phyloP scores from a whole-genome alignment of 1,140 invertebrate species.

The Chelonus insularis region DNA sequence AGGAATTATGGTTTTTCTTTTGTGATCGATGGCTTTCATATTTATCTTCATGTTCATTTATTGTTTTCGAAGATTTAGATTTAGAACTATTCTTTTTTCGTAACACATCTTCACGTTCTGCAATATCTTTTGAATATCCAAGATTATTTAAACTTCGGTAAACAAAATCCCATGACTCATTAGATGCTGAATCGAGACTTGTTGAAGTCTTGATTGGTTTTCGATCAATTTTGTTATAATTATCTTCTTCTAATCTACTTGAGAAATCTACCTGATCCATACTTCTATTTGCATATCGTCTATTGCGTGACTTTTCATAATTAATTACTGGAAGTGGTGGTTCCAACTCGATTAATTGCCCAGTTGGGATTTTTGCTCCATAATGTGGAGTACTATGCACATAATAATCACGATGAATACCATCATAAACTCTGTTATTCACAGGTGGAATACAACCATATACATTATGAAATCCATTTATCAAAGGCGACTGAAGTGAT shows the following conservation, averaged over 20 bases:
- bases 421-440: conserved; percentile 32
- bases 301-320: conserved; percentile 40
- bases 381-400: conserved; percentile 3
- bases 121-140: conserved; percentile 71
- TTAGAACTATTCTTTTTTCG: conserved; percentile 40
- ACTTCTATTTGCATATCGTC: background rate
- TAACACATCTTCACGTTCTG: conserved; percentile 66
- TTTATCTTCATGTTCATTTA: conserved; percentile 34
- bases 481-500: conserved; percentile 29
- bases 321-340: conserved; percentile 50
- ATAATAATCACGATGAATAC: conserved; percentile 3
- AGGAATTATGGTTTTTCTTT: conserved; percentile 24
- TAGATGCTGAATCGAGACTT: conserved; percentile 23
- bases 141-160: conserved; percentile 74
- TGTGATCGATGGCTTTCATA: conserved; percentile 19
- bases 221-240: conserved; percentile 30
- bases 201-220: conserved; percentile 20
- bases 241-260: conserved; percentile 26
- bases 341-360: conserved; percentile 73
- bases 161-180: conserved; percentile 71
- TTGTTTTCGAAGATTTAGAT: conserved; percentile 30
- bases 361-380: conserved; percentile 62
- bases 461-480: conserved; percentile 29
- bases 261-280: conserved; percentile 43
- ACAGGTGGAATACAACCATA: conserved; percentile 34